phyloP scores from a whole-genome alignment of 2,888 invertebrate genomes.

The Acanthoscelides obtectus region DNA sequence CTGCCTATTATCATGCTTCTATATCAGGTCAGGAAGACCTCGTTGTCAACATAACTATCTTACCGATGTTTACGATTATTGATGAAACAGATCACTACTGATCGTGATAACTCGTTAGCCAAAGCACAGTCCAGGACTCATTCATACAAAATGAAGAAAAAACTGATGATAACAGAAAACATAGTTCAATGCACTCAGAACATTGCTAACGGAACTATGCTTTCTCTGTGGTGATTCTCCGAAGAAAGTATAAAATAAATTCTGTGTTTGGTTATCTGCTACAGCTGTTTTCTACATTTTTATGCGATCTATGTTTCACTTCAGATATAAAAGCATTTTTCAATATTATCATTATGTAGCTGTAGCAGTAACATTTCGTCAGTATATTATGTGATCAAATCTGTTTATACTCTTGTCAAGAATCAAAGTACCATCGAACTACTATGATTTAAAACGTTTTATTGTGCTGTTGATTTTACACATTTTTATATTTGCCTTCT shows the following conservation, averaged over 20 bases:
- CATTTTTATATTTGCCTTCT: too few relatives aligned
- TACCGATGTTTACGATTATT: too few relatives aligned
- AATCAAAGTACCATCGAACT: background rate
- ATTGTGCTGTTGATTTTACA: too few relatives aligned
- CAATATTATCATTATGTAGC: background rate
- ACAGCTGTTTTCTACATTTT: background rate
- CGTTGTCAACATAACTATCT: too few relatives aligned
- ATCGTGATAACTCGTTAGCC: slow-evolving; percentile 7
- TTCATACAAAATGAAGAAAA: background rate
- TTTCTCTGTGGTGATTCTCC: background rate
- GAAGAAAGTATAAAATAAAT: background rate
- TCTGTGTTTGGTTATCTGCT: background rate
- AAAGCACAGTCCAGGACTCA: slow-evolving; percentile 13
- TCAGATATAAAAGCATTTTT: background rate
- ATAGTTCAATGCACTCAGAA: background rate
- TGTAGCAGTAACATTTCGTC: background rate
- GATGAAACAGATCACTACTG: background rate
- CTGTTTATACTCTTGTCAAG: too few relatives aligned
- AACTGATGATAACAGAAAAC: background rate
- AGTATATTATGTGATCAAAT: background rate
- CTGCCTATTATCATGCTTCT: too few relatives aligned
- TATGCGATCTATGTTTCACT: background rate
- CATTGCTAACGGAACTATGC: background rate
- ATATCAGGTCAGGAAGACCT: too few relatives aligned
- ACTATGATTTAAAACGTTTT: background rate